phyloP scores from a whole-genome alignment of 2,888 invertebrate genomes.

The Mimas tiliae region DNA sequence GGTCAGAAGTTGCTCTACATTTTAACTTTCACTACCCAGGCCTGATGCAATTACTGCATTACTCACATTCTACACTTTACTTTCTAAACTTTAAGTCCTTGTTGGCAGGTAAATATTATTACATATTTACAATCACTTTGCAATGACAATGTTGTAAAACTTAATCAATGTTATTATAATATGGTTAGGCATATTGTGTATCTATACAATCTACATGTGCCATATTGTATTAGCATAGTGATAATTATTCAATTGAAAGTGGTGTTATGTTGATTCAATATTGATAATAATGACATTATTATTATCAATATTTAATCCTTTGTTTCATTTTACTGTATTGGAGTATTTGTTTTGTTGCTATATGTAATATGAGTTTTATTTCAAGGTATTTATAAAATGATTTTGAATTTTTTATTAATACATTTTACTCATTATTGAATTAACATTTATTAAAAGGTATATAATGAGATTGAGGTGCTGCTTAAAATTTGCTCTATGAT shows the following conservation, averaged over 20 bases:
- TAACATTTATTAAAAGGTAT: neutral
- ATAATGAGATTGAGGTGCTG: too few relatives aligned
- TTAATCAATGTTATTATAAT: too few relatives aligned
- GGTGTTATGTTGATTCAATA: neutral
- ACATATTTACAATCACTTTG: slow-evolving; percentile 5
- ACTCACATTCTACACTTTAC: slow-evolving; percentile 2
- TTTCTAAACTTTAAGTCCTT: slow-evolving; percentile 29
- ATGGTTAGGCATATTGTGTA: neutral
- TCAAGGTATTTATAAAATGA: too few relatives aligned
- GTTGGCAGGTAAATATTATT: slow-evolving; percentile 29
- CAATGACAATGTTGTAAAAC: neutral
- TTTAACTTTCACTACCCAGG: slow-evolving; percentile 25
- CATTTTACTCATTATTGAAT: too few relatives aligned
- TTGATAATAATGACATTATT: neutral
- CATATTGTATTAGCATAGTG: neutral
- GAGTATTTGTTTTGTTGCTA: neutral
- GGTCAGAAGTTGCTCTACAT: slow-evolving; percentile 31
- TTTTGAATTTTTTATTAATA: too few relatives aligned
- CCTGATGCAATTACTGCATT: neutral
- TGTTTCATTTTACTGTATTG: neutral
- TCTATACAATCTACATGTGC: neutral
- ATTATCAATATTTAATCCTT: neutral
- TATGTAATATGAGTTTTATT: neutral
- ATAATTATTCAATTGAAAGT: neutral
- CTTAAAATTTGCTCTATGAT: too few relatives aligned